Evolutionary conservation across 2,797 vertebrate species (phyloP).

Genomic region (Botia kubotai): DNA sequence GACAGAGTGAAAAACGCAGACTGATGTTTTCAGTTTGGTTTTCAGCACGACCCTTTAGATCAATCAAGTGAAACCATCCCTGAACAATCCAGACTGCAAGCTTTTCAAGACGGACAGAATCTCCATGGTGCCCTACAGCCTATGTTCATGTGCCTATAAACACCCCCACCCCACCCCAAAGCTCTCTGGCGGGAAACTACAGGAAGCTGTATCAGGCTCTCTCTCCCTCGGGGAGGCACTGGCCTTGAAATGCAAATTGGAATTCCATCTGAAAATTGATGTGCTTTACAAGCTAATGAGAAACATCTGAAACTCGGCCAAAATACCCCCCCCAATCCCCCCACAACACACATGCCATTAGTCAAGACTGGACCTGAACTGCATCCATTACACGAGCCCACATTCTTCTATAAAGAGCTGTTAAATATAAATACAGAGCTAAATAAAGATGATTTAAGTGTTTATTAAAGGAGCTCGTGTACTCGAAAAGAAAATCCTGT

Average conservation of each 20-base stretch:
- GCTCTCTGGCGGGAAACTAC: constrained; percentile 56
- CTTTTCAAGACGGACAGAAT: constrained; percentile 55
- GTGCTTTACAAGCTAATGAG: constrained; percentile 60
- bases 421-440: constrained; percentile 4
- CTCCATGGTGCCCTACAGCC: constrained; percentile 60
- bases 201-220: constrained; percentile 62
- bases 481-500: neutral
- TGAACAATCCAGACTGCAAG: constrained; percentile 53
- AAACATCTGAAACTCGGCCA: constrained; percentile 62
- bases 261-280: constrained; percentile 58
- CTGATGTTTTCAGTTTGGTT: constrained; percentile 30
- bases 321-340: constrained; percentile 43
- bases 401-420: constrained; percentile 23
- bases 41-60: constrained; percentile 50
- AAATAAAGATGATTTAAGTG: neutral
- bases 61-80: constrained; percentile 59
- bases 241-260: constrained; percentile 65
- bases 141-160: constrained; percentile 54
- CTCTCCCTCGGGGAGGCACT: constrained; percentile 49
- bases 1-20: constrained; percentile 18
- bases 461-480: neutral
- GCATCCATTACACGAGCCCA: neutral
- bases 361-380: constrained; percentile 46
- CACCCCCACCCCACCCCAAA: constrained; percentile 38
- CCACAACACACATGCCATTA: constrained; percentile 56